Percentiles rank a stretch among this genome's conserved stretches.
Conservation (phyloP, 2,888 invertebrate species). For the Eumacrocentrus americanus region DNA sequence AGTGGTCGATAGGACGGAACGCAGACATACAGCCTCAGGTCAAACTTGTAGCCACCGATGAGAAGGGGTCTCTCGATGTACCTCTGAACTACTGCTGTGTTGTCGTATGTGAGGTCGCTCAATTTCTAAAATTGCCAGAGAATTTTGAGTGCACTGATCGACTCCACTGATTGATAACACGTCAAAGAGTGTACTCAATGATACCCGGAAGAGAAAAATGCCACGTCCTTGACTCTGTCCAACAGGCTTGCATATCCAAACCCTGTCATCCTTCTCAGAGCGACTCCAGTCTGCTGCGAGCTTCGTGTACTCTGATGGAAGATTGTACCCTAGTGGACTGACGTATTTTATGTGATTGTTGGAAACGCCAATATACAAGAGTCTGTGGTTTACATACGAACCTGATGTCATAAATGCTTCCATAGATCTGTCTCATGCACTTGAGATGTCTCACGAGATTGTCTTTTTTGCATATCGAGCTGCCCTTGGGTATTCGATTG, state of each 20-base stretch:
- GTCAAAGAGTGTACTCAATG: background rate
- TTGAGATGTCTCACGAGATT: constrained; percentile 77
- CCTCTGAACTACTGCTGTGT: constrained; percentile 79
- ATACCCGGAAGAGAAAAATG: constrained; percentile 81
- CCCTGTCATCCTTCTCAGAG: constrained; percentile 58
- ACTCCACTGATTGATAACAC: background rate
- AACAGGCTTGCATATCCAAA: constrained; percentile 91
- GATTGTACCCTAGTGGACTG: constrained; percentile 80
- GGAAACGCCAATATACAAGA: no score
- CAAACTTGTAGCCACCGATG: constrained; percentile 91
- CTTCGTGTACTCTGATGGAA: constrained; percentile 84
- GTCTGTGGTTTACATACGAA: constrained; percentile 57
- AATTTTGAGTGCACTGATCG: background rate
- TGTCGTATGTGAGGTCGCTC: constrained; percentile 78
- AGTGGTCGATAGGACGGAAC: constrained; percentile 87
- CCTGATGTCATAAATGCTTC: constrained; percentile 84
- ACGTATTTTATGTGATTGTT: background rate
- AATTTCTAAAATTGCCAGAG: constrained; percentile 65
- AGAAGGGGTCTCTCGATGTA: constrained; percentile 80
- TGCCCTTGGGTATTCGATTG: constrained; percentile 84
- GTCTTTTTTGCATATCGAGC: constrained; percentile 84
- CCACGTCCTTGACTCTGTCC: constrained; percentile 85
- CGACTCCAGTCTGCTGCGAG: constrained; percentile 79
- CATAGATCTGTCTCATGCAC: constrained; percentile 82
- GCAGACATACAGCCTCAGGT: constrained; percentile 87